Conservation (phyloP, 2,888 invertebrate genomes). For the Eupithecia centaureata region DNA sequence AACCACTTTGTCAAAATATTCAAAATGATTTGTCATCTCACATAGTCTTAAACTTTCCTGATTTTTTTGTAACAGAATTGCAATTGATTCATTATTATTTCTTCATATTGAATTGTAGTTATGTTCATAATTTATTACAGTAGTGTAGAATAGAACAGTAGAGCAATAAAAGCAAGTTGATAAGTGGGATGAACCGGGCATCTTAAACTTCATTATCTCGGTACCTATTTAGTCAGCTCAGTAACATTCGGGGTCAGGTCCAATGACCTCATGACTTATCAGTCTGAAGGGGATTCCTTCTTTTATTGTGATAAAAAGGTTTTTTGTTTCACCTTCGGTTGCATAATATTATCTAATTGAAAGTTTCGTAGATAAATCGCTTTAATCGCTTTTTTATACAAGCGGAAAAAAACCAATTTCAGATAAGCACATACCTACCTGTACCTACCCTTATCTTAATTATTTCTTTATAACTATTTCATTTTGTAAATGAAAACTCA, state of each 20-base stretch:
- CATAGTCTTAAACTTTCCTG: too few species aligned
- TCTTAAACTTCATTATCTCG: not conserved
- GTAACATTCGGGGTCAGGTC: not conserved
- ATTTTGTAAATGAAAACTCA: too few species aligned
- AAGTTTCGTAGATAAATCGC: too few species aligned
- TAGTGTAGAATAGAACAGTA: too few species aligned
- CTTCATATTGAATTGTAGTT: not conserved
- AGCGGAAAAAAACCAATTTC: too few species aligned
- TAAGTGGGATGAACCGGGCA: constrained; percentile 6
- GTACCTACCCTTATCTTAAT: too few species aligned
- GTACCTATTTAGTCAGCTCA: not conserved
- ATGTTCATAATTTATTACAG: not conserved
- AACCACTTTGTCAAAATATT: not conserved
- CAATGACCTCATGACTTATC: constrained; percentile 1
- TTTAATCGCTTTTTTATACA: too few species aligned
- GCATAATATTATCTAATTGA: too few species aligned
- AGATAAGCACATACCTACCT: too few species aligned
- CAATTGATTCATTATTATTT: not conserved
- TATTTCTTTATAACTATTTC: too few species aligned
- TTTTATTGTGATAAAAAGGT: not conserved
- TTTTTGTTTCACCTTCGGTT: not conserved
- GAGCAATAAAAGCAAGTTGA: not conserved
- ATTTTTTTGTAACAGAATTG: not conserved
- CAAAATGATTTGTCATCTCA: not conserved
- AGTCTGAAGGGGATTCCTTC: not conserved